Percentiles rank a stretch among this genome's conserved stretches.
Conservation (phyloP, 2,113 vertebrate species). For the Anolis carolinensis region DNA sequence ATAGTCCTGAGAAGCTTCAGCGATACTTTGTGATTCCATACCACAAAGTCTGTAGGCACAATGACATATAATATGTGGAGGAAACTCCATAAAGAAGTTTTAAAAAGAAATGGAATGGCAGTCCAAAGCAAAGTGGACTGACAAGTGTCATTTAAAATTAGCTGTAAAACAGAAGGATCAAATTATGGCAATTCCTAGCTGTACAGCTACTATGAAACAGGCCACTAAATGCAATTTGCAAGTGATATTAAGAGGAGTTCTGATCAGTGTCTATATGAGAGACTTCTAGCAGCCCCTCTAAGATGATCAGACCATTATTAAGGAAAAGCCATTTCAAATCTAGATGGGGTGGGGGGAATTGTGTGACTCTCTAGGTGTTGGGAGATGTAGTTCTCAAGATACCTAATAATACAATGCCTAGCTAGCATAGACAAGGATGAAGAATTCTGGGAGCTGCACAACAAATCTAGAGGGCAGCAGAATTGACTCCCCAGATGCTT, state of each 20-base stretch:
- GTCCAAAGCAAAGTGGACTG: not conserved
- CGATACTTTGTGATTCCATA: not conserved
- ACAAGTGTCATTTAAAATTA: not conserved
- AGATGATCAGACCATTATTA: too few species aligned
- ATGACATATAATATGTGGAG: not conserved
- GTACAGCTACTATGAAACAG: not conserved
- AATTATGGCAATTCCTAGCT: not conserved
- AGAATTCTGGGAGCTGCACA: too few species aligned
- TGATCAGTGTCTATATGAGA: not conserved
- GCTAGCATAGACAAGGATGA: too few species aligned
- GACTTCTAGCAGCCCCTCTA: too few species aligned
- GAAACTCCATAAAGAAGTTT: not conserved
- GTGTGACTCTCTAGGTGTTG: too few species aligned
- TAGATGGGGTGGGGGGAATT: too few species aligned
- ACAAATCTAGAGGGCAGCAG: too few species aligned
- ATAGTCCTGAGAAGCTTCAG: not conserved
- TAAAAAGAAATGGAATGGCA: not conserved
- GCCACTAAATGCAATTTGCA: not conserved
- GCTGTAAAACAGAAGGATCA: not conserved
- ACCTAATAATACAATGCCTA: too few species aligned
- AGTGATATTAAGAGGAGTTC: not conserved
- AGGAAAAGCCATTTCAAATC: too few species aligned
- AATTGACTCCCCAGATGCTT: too few species aligned
- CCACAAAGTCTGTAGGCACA: not conserved
- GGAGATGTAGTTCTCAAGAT: too few species aligned